These are phyloP conservation scores for Drosophila subsilvestris DNA, from an alignment of 2,888 invertebrate genomes.

Conservation along the genomic window DNA sequence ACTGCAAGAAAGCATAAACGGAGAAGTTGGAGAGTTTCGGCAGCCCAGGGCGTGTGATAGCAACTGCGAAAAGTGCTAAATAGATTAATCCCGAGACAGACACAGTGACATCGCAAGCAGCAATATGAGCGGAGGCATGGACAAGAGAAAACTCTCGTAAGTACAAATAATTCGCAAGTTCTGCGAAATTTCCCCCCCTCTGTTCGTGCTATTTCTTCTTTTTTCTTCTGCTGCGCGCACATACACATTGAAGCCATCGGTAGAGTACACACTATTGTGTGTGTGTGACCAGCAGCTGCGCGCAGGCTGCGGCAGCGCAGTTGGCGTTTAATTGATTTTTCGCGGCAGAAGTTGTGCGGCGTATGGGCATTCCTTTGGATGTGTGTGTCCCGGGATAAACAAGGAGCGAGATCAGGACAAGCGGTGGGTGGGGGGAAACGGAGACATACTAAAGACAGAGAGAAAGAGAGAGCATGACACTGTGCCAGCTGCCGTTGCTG, in stretches of 20 bases:
- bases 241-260: constrained; percentile 47
- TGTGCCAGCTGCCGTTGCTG: constrained; percentile 38
- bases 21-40: constrained; percentile 19
- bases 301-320: constrained; percentile 64
- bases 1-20: constrained; percentile 12
- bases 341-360: constrained; percentile 46
- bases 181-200: constrained; percentile 36
- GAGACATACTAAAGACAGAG: constrained; percentile 13
- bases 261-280: constrained; percentile 32
- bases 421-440: constrained; percentile 5
- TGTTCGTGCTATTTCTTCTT: constrained; percentile 46
- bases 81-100: constrained; percentile 37
- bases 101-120: constrained; percentile 43
- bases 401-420: constrained; percentile 37
- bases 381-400: constrained; percentile 47
- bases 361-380: constrained; percentile 49
- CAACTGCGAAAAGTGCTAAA: constrained; percentile 46
- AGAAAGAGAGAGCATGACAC: constrained; percentile 11
- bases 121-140: constrained; percentile 82
- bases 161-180: constrained; percentile 62
- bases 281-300: constrained; percentile 52
- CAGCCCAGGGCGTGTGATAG: constrained; percentile 53
- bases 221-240: constrained; percentile 61
- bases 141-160: constrained; percentile 85
- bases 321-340: constrained; percentile 70